phyloP scores from a whole-genome alignment of 2,113 vertebrate genomes.

The Myodes glareolus region DNA sequence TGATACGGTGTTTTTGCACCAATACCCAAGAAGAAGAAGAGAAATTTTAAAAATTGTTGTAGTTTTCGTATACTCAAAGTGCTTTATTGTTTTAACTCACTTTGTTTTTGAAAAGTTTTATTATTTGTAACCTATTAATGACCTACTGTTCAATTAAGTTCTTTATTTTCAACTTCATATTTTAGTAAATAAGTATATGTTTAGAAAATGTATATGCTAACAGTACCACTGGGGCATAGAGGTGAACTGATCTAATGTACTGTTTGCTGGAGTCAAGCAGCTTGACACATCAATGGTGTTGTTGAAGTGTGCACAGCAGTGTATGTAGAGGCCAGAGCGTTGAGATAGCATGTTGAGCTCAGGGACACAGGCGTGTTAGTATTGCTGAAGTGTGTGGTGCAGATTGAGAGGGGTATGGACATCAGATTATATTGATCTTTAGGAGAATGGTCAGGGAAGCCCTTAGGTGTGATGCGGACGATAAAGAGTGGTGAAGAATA shows the following conservation, averaged over 20 bases:
- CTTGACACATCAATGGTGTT: background rate
- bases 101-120: background rate
- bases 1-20: background rate
- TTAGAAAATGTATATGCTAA: slow-evolving; percentile 17
- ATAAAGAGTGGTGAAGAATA: background rate
- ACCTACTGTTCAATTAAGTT: background rate
- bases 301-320: background rate
- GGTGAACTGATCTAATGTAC: background rate
- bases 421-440: background rate
- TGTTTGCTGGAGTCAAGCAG: slow-evolving; percentile 1
- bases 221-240: background rate
- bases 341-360: background rate
- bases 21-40: background rate
- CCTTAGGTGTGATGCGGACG: background rate
- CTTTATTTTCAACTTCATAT: background rate
- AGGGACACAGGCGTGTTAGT: background rate
- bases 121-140: slow-evolving; percentile 35
- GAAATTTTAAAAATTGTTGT: background rate
- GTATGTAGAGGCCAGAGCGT: background rate
- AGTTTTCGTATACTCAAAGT: background rate
- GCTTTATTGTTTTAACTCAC: background rate
- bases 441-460: background rate
- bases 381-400: background rate
- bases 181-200: slow-evolving; percentile 8
- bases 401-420: background rate